A percentile compares a stretch with the other conserved stretches of the same genome.
Evolutionary conservation across 2,113 vertebrate genomes (phyloP).

Genomic region (Glaucidium brasilianum): DNA sequence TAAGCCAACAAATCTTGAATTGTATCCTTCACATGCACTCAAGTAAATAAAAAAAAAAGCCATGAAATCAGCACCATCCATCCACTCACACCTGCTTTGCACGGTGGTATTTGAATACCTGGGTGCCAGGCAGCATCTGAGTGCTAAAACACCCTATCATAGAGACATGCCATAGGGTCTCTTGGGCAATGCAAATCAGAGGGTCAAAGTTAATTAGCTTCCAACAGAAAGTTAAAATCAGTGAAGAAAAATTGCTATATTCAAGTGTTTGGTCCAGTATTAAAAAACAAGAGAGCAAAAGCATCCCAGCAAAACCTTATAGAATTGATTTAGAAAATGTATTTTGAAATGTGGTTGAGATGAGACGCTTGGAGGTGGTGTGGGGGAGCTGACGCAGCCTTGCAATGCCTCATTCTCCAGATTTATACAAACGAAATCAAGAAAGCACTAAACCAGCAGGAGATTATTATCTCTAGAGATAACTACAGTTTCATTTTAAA

Average conservation of each 20-base stretch:
- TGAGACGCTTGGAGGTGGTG: neutral
- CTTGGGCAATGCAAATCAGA: fast-evolving
- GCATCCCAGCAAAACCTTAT: neutral
- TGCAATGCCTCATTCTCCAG: neutral
- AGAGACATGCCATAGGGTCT: neutral
- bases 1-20: neutral
- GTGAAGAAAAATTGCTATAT: neutral
- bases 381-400: neutral
- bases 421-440: constrained; percentile 18
- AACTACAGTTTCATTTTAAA: constrained; percentile 40
- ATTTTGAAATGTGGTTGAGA: neutral
- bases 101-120: fast-evolving
- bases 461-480: constrained; percentile 40
- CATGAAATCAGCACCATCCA: neutral
- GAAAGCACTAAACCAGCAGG: constrained; percentile 46
- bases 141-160: neutral
- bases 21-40: fast-evolving
- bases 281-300: neutral
- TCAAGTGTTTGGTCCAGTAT: neutral
- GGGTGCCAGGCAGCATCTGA: neutral
- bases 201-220: neutral
- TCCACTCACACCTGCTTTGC: neutral
- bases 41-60: neutral
- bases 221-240: neutral
- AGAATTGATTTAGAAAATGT: neutral